These are phyloP conservation scores for Leptopilina drosophilae DNA, from an alignment of 2,888 invertebrate genomes.

Conservation along the genomic window DNA sequence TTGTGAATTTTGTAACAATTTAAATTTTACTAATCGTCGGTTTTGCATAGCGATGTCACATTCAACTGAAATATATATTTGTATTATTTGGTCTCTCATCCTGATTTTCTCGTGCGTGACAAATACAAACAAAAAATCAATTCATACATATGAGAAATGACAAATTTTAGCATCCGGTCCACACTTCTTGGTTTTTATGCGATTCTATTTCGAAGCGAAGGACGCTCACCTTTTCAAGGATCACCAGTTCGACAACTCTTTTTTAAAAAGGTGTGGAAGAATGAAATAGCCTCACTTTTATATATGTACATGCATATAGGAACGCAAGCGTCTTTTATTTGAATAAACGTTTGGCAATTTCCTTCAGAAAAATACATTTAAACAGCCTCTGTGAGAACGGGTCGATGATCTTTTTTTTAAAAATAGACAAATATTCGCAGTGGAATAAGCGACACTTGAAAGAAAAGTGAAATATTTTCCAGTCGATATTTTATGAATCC, in stretches of 20 bases:
- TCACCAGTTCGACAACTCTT: conserved; percentile 54
- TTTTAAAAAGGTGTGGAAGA: conserved; percentile 16
- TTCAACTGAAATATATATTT: background rate
- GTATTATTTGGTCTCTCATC: background rate
- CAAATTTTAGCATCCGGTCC: conserved; percentile 54
- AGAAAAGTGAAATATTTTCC: no score
- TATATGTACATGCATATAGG: background rate
- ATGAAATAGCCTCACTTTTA: background rate
- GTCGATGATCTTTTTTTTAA: conserved; percentile 20
- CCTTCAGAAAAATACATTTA: background rate
- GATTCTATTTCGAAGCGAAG: conserved; percentile 55
- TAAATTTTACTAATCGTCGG: conserved; percentile 1
- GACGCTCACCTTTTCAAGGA: conserved; percentile 56
- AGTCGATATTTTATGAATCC: no score
- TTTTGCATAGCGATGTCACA: conserved; percentile 14
- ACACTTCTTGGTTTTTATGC: conserved; percentile 50
- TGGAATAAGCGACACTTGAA: background rate
- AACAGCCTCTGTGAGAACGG: background rate
- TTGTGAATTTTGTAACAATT: conserved; percentile 17
- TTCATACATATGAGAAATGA: conserved; percentile 45
- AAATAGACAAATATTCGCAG: background rate
- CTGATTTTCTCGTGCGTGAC: background rate
- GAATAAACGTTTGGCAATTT: background rate
- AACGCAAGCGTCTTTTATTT: background rate
- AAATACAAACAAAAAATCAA: conserved; percentile 31